These are phyloP conservation scores for Caenorhabditis sp. DNA, from an alignment of 2,888 invertebrate genomes.

Conservation along the genomic window DNA sequence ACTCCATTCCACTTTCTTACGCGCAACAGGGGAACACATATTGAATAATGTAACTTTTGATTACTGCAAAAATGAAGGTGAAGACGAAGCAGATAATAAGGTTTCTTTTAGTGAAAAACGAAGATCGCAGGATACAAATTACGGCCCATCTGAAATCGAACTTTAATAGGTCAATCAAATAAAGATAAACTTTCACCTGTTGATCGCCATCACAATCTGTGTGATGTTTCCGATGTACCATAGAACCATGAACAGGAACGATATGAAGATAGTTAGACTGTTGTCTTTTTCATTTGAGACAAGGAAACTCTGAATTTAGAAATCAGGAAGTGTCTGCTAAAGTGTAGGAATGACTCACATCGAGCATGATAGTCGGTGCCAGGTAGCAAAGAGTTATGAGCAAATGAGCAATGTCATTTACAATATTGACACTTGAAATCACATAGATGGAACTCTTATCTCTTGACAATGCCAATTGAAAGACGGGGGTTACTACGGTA, in stretches of 20 bases:
- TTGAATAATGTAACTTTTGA: constrained; percentile 64
- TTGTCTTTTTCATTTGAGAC: constrained; percentile 50
- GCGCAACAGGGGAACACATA: constrained; percentile 69
- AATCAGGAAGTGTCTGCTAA: not conserved
- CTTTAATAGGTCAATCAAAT: not conserved
- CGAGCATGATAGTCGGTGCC: constrained; percentile 58
- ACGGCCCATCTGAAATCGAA: constrained; percentile 56
- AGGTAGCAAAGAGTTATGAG: constrained; percentile 63
- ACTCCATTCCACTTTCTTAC: constrained; percentile 21
- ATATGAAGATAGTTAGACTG: constrained; percentile 43
- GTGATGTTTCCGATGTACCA: constrained; percentile 71
- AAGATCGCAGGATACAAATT: constrained; percentile 52
- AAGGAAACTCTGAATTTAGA: constrained; percentile 56
- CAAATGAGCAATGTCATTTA: constrained; percentile 64
- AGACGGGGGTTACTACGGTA: constrained; percentile 43
- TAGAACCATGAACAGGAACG: constrained; percentile 66
- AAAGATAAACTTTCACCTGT: constrained; percentile 37
- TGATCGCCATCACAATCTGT: constrained; percentile 71
- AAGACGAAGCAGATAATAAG: constrained; percentile 30
- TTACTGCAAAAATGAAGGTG: constrained; percentile 40
- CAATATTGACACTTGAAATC: constrained; percentile 65
- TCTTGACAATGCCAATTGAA: constrained; percentile 43
- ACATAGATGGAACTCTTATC: constrained; percentile 67
- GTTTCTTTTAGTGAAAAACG: constrained; percentile 43
- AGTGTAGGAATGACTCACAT: constrained; percentile 32